Evolutionary conservation across 2,113 vertebrate species (phyloP).

Genomic region (Mugil cephalus): DNA sequence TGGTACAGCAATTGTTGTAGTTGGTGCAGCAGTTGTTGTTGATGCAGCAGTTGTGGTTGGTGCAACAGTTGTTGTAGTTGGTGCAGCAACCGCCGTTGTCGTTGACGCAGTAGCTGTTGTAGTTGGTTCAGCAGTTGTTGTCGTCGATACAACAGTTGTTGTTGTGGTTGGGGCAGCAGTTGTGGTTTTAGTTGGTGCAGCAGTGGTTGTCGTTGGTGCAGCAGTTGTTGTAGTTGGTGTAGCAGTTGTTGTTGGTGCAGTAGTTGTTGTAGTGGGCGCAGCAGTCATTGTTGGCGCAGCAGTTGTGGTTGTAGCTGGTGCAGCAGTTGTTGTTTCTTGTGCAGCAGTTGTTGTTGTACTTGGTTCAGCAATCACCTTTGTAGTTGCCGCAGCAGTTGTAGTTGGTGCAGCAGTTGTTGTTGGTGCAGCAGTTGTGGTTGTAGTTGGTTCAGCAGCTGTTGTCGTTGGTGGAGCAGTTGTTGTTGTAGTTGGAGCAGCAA

Average conservation of each 20-base stretch:
- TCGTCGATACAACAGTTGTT: neutral
- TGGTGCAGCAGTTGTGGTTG: neutral
- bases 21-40: too few relatives aligned
- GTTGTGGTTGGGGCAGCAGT: neutral
- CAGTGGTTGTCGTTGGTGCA: neutral
- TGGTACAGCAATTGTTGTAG: too few relatives aligned
- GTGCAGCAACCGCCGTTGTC: too few relatives aligned
- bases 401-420: too few relatives aligned
- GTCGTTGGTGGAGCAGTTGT: neutral
- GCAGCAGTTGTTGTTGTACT: neutral
- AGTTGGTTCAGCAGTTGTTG: too few relatives aligned
- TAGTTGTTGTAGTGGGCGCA: neutral
- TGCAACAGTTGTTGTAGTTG: too few relatives aligned
- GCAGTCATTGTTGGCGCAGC: neutral
- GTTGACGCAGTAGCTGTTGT: too few relatives aligned
- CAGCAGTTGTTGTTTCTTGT: neutral
- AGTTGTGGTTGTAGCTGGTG: neutral
- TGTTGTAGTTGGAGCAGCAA: neutral
- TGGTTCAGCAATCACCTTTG: fast-evolving
- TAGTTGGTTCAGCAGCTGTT: neutral
- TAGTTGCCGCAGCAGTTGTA: neutral
- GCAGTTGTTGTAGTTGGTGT: neutral
- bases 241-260: neutral
- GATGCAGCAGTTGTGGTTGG: too few relatives aligned
- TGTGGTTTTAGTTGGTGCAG: neutral